These are phyloP conservation scores for Borostomias antarcticus DNA, from an alignment of 2,797 vertebrate genomes.

Conservation along the genomic window DNA sequence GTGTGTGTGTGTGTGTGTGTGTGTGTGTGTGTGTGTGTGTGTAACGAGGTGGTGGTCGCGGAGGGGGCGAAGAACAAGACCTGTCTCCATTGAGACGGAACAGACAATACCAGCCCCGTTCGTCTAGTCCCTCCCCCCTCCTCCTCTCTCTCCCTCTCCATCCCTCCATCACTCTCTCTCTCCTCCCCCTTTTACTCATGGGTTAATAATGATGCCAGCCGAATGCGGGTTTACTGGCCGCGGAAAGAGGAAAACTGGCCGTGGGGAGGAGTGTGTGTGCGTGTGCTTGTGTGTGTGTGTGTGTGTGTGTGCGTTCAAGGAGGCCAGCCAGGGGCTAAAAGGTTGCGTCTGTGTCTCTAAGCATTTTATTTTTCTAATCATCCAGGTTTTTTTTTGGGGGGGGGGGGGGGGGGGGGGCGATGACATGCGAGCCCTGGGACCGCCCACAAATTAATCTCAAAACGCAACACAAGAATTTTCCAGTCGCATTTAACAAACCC, in stretches of 20 bases:
- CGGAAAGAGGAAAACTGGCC: conserved; percentile 22
- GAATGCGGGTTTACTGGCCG: conserved; percentile 29
- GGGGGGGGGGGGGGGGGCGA: too few relatives aligned
- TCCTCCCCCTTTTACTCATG: conserved; percentile 41
- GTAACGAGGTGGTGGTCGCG: not conserved
- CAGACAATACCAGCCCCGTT: not conserved
- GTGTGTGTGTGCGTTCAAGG: not conserved
- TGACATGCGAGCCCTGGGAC: too few relatives aligned
- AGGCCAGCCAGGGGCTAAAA: too few relatives aligned
- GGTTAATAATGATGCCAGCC: conserved; percentile 46
- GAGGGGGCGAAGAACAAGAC: not conserved
- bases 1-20: too few relatives aligned
- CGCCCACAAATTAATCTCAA: too few relatives aligned
- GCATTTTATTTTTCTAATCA: too few relatives aligned
- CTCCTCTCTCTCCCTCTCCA: not conserved
- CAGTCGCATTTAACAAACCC: too few relatives aligned
- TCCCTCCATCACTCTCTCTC: conserved; percentile 12
- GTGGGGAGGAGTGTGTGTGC: conserved; percentile 18
- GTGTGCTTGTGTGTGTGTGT: too few relatives aligned
- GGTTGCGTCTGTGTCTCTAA: not conserved
- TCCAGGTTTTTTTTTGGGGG: too few relatives aligned
- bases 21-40: too few relatives aligned
- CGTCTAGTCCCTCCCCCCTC: conserved; percentile 5
- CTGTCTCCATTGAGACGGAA: too few relatives aligned
- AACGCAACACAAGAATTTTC: too few relatives aligned